phyloP scores from a whole-genome alignment of 2,888 invertebrate species.

The Caenorhabditis sp. region DNA sequence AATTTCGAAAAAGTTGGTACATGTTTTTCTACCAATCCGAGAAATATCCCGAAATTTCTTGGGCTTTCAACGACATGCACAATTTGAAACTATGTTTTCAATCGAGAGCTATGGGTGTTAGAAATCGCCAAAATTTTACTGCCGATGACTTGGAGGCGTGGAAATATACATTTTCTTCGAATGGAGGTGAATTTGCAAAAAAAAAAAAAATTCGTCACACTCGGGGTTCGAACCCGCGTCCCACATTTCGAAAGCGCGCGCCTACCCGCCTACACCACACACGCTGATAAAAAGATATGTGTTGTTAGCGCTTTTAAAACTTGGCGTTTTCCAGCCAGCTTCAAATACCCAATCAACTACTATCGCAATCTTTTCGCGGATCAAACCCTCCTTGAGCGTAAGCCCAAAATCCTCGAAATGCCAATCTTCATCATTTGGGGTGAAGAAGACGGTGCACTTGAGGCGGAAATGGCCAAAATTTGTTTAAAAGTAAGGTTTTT shows the following conservation, averaged over 20 bases:
- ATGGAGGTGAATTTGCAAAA: constrained; percentile 74
- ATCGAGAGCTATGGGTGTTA: constrained; percentile 43
- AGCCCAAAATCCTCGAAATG: constrained; percentile 17
- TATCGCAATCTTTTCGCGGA: constrained; percentile 70
- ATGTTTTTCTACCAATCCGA: constrained; percentile 77
- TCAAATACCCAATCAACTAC: constrained; percentile 74
- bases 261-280: too few relatives aligned
- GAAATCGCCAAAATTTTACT: constrained; percentile 64
- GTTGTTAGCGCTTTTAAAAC: too few relatives aligned
- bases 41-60: constrained; percentile 78
- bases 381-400: too few relatives aligned
- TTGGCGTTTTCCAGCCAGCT: constrained; percentile 7
- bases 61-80: constrained; percentile 77
- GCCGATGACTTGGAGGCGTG: constrained; percentile 79
- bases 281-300: too few relatives aligned
- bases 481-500: constrained; percentile 38
- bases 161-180: constrained; percentile 80
- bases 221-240: too few relatives aligned
- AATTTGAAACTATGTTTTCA: constrained; percentile 77
- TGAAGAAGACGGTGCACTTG: constrained; percentile 75
- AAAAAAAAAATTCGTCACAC: too few relatives aligned
- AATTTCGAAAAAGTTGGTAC: constrained; percentile 71
- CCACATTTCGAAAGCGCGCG: too few relatives aligned
- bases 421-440: constrained; percentile 75
- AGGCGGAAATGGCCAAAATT: constrained; percentile 75